Conservation (phyloP, 2,888 invertebrate species). For the Zygogramma bicolorata region DNA sequence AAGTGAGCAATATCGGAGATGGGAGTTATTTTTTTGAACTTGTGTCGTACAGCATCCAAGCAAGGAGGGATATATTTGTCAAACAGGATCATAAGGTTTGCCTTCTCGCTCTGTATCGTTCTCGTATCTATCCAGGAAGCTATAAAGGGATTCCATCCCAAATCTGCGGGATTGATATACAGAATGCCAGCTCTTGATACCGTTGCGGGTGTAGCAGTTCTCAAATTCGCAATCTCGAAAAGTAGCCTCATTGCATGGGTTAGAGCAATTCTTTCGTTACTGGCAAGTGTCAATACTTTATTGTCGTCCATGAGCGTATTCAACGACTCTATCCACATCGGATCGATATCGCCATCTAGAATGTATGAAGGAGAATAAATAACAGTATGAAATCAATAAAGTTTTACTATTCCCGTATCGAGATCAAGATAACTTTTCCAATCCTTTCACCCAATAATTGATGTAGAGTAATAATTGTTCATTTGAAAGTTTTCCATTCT, state of each 20-base stretch:
- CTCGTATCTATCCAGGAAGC: conserved; percentile 90
- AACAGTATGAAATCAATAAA: no score
- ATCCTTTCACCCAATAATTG: no score
- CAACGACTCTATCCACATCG: conserved; percentile 98
- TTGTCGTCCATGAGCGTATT: conserved; percentile 99
- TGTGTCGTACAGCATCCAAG: conserved; percentile 79
- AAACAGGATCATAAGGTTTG: conserved; percentile 87
- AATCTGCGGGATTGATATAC: conserved; percentile 93
- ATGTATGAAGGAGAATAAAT: conserved; percentile 59
- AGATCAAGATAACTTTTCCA: no score
- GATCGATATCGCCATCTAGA: conserved; percentile 95
- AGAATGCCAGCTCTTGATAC: conserved; percentile 95
- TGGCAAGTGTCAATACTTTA: conserved; percentile 92
- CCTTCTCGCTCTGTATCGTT: conserved; percentile 78
- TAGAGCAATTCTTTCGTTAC: conserved; percentile 93
- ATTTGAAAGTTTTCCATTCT: no score
- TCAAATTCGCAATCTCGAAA: conserved; percentile 92
- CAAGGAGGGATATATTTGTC: conserved; percentile 93
- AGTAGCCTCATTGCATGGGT: conserved; percentile 89
- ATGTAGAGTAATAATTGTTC: no score
- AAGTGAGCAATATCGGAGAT: conserved; percentile 91
- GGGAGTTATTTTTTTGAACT: conserved; percentile 91
- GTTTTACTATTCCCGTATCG: no score
- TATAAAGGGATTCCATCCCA: conserved; percentile 95
- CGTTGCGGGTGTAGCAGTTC: conserved; percentile 95